These are phyloP conservation scores for Strigamia transsilvanica DNA, from an alignment of 2,888 invertebrate species.

Conservation along the genomic window DNA sequence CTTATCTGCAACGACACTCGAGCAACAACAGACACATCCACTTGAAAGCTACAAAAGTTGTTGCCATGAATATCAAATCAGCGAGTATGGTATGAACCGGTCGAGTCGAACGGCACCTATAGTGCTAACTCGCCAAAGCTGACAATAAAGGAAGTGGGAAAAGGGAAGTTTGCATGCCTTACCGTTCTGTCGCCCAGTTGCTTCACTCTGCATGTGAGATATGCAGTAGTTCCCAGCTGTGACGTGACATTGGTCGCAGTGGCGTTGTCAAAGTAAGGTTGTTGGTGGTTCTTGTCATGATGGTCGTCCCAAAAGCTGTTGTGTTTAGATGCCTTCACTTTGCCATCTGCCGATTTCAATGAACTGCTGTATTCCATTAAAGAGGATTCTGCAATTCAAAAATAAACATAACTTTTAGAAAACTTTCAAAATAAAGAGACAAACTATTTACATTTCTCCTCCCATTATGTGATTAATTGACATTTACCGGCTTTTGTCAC, in stretches of 20 bases:
- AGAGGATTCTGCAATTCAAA: conserved; percentile 31
- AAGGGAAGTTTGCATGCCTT: conserved; percentile 44
- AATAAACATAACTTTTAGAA: background rate
- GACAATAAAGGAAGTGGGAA: conserved; percentile 18
- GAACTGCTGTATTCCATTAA: conserved; percentile 51
- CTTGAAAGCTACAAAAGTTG: conserved; percentile 30
- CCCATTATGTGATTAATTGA: too few relatives aligned
- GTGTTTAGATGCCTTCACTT: conserved; percentile 55
- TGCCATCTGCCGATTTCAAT: conserved; percentile 51
- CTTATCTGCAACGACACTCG: background rate
- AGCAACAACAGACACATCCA: conserved; percentile 18
- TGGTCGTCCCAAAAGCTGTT: conserved; percentile 56
- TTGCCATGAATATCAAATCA: conserved; percentile 20
- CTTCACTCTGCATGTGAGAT: conserved; percentile 54
- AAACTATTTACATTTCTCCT: too few relatives aligned
- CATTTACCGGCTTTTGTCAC: too few relatives aligned
- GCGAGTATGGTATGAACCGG: background rate
- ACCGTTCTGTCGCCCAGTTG: conserved; percentile 56
- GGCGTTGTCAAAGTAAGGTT: conserved; percentile 56
- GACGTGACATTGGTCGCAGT: conserved; percentile 55
- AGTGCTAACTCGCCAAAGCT: conserved; percentile 13
- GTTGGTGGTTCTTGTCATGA: conserved; percentile 55
- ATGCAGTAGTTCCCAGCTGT: conserved; percentile 55
- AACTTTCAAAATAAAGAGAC: background rate
- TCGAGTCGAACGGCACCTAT: background rate